phyloP scores from a whole-genome alignment of 37 sponge, comb jelly and placozoan species.

The Hormiphora californensis region DNA sequence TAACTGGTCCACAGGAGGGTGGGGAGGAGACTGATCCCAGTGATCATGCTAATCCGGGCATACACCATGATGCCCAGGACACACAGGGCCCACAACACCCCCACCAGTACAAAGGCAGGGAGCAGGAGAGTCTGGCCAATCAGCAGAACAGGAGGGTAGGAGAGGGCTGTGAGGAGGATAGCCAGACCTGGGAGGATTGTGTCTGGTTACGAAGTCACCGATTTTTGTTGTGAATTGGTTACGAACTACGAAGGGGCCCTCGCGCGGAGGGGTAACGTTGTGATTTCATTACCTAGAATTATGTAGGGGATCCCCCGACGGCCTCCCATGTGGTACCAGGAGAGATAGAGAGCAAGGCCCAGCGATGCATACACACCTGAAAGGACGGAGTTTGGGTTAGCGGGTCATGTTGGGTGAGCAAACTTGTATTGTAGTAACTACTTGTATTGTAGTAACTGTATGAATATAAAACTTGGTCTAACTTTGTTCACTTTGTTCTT shows the following conservation, averaged over 20 bases:
- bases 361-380: neutral
- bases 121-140: neutral
- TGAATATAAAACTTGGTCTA: too few relatives aligned
- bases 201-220: too few relatives aligned
- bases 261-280: too few relatives aligned
- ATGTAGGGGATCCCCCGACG: neutral
- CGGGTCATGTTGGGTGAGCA: too few relatives aligned
- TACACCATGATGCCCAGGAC: neutral
- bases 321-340: conserved; percentile 17
- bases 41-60: neutral
- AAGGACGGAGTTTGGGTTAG: neutral
- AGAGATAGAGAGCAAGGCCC: neutral
- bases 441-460: too few relatives aligned
- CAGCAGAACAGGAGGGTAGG: conserved; percentile 12
- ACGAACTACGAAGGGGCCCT: too few relatives aligned
- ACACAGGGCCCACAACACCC: neutral
- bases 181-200: neutral
- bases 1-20: conserved; percentile 4
- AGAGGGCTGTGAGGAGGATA: neutral
- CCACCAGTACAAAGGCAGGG: neutral
- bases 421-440: too few relatives aligned
- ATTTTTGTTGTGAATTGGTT: too few relatives aligned
- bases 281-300: too few relatives aligned
- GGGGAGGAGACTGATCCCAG: neutral
- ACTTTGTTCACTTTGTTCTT: too few relatives aligned